These are phyloP conservation scores for Halocynthia roretzi DNA, from an alignment of 23 tunicate genomes.

Conservation along the genomic window DNA sequence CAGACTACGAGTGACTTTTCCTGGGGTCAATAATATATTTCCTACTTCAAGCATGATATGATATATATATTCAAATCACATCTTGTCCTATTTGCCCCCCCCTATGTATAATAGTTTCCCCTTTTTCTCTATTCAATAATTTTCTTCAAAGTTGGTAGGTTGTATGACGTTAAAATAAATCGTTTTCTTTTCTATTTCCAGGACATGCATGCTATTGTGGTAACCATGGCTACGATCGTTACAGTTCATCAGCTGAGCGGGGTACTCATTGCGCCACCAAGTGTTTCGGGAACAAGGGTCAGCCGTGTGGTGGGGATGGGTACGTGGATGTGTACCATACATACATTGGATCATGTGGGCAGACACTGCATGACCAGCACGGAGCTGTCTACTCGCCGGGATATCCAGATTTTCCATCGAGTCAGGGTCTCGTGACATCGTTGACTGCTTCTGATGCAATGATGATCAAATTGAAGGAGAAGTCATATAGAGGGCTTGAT, in stretches of 20 bases:
- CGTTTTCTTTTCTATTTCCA: background rate
- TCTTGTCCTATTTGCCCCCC: too few species aligned
- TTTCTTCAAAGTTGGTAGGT: too few species aligned
- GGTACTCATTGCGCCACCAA: conserved; percentile 11
- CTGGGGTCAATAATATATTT: too few species aligned
- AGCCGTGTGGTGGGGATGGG: conserved; percentile 29
- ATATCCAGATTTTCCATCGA: conserved; percentile 15
- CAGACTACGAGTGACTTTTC: too few species aligned
- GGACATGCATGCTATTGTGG: conserved; percentile 29
- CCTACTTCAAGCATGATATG: too few species aligned
- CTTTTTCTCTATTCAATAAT: too few species aligned
- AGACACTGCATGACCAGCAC: background rate
- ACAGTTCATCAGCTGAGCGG: conserved; percentile 12
- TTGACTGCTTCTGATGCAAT: conserved; percentile 5
- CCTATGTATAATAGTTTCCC: too few species aligned
- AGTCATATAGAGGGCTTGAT: background rate
- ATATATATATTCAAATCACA: too few species aligned
- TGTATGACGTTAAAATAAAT: too few species aligned
- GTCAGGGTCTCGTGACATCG: conserved; percentile 1
- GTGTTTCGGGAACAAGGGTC: conserved; percentile 25
- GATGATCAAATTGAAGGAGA: conserved; percentile 11
- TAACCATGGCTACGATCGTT: conserved; percentile 17
- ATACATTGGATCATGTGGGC: conserved; percentile 15
- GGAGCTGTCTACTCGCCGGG: conserved; percentile 26
- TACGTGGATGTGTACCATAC: conserved; percentile 20